Percentiles rank a stretch among this genome's conserved stretches.
These are phyloP conservation scores for Cataglyphis livida DNA, from an alignment of 2,888 invertebrate species.

Conservation along the genomic window DNA sequence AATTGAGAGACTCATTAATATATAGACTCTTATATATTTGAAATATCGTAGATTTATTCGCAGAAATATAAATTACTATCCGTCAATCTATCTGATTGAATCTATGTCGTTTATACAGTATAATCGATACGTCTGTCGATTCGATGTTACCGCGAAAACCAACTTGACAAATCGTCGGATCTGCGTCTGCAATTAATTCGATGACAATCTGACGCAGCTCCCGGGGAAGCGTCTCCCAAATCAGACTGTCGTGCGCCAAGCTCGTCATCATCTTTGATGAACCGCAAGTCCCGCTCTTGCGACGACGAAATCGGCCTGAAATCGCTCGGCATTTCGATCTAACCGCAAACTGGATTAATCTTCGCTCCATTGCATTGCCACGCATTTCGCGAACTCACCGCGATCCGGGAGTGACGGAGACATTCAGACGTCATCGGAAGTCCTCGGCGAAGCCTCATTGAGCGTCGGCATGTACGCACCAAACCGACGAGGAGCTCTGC, in stretches of 20 bases:
- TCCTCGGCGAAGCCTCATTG: conserved; percentile 29
- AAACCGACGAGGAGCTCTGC: conserved; percentile 34
- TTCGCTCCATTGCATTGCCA: conserved; percentile 19
- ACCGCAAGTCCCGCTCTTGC: conserved; percentile 31
- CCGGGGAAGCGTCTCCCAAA: conserved; percentile 31
- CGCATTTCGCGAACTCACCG: conserved; percentile 13
- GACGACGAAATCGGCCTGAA: conserved; percentile 36
- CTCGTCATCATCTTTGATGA: conserved; percentile 44
- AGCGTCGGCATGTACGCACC: conserved; percentile 12
- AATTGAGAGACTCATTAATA: not conserved
- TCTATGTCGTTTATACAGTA: conserved; percentile 13
- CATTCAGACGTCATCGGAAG: conserved; percentile 49
- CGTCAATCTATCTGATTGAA: not conserved
- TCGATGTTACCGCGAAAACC: conserved; percentile 2
- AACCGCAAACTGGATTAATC: conserved; percentile 45
- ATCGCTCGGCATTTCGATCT: conserved; percentile 37
- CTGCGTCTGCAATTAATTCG: conserved; percentile 36
- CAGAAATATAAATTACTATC: not conserved
- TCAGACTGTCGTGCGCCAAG: conserved; percentile 33
- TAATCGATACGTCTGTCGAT: conserved; percentile 24
- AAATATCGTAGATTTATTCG: not conserved
- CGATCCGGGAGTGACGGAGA: conserved; percentile 30
- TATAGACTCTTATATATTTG: not conserved
- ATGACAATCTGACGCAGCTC: conserved; percentile 20
- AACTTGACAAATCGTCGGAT: conserved; percentile 19